Evolutionary conservation across 2,888 invertebrate species (phyloP).

Genomic region (Eupithecia centaureata): DNA sequence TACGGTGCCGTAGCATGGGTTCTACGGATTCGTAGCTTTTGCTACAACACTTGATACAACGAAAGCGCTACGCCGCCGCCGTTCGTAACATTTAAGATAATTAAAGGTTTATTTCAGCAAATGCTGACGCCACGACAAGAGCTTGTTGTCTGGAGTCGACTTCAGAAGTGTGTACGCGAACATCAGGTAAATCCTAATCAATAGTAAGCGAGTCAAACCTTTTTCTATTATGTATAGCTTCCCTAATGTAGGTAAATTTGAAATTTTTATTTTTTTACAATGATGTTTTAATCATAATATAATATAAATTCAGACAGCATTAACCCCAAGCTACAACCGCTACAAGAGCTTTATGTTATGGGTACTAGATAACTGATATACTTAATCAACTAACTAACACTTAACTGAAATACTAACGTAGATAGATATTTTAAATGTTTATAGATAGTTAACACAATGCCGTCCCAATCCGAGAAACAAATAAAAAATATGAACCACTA

Average conservation of each 20-base stretch:
- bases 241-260: not conserved
- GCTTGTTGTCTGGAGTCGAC: slow-evolving; percentile 47
- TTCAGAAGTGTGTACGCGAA: slow-evolving; percentile 57
- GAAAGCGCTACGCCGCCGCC: not conserved
- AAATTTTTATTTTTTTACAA: no score
- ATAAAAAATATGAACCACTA: not conserved
- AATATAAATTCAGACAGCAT: no score
- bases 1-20: not conserved
- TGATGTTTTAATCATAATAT: not conserved
- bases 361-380: no score
- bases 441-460: no score
- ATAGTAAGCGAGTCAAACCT: not conserved
- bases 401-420: no score
- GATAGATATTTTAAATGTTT: no score
- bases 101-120: slow-evolving; percentile 38
- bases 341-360: no score
- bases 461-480: no score
- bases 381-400: no score
- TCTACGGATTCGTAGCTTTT: not conserved
- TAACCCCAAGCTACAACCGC: no score
- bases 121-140: slow-evolving; percentile 55
- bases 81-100: no score
- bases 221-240: not conserved
- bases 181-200: slow-evolving; percentile 55
- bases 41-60: not conserved